Base-by-base conservation (phyloP, 2,888 invertebrate species). In the Colostygia pectinataria region DNA sequence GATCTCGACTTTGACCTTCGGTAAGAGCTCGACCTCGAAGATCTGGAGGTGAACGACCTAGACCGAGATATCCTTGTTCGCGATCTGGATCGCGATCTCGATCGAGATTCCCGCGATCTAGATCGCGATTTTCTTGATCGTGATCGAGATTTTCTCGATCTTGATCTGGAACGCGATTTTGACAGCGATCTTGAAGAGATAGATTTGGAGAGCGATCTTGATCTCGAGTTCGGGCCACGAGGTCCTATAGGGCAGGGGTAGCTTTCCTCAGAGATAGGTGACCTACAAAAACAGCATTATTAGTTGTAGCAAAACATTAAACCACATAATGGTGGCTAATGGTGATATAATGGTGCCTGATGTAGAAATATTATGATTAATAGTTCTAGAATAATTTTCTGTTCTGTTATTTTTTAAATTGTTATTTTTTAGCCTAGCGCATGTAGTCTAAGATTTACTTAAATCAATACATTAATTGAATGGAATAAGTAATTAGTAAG, bases 231-330 rank as follows among this genome's bases (percentile, higher is more conserved):
- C 0, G 77, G 81, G 1, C 79, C 71, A 6, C 82, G 76, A 1
- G 86, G 83, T 0, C 83, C 85, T 55, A 85, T 80, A 40, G 74
- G 75, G 1, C 76, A 74, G n/a, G 51, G 47, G 7, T 70, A 63
- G 41, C 64, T 66, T 5, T 72, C 70, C 31, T 55, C 62, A 3
- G 68, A 63, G 28, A 65, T 61, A 24, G 74, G 60, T 15, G 73
- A 72, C 43, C 83, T 83, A 56, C 37, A 40, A 18, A n/a, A n/a
- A n/a, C n/a, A n/a, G n/a, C n/a, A n/a, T n/a, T n/a, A n/a, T n/a
- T n/a, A n/a, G n/a, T n/a, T n/a, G n/a, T n/a, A n/a, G n/a, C n/a
- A n/a, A n/a, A n/a, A n/a, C n/a, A n/a, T n/a, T n/a, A n/a, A n/a
- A n/a, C n/a, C n/a, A n/a, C n/a, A n/a, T n/a, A n/a, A n/a, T n/a